Evolutionary conservation across 2,797 vertebrate species (phyloP).

Genomic region (Vespertilio murinus): DNA sequence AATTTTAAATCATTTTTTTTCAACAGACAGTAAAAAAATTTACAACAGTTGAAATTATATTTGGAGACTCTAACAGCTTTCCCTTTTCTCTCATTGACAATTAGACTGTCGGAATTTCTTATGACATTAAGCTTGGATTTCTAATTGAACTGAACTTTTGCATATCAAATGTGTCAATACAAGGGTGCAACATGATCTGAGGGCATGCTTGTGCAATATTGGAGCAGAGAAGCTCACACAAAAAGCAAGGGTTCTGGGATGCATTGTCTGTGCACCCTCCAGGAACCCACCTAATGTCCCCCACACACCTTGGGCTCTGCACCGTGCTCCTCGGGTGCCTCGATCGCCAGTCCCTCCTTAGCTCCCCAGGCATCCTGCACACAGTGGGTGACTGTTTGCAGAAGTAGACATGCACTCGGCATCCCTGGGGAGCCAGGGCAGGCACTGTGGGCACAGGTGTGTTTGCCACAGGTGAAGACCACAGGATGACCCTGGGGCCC

Average conservation of each 20-base stretch:
- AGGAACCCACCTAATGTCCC: background rate
- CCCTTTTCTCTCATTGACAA: constrained; percentile 50
- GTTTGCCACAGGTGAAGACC: background rate
- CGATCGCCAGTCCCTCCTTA: background rate
- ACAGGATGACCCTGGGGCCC: background rate
- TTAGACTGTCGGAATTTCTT: constrained; percentile 39
- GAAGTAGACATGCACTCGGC: background rate
- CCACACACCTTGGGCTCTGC: background rate
- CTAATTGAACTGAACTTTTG: constrained; percentile 57
- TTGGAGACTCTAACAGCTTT: constrained; percentile 49
- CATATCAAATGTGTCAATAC: constrained; percentile 1
- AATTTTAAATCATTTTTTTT: constrained; percentile 63
- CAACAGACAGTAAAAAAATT: constrained; percentile 50
- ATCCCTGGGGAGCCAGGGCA: background rate
- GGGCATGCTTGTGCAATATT: background rate
- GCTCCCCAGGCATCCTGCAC: too few species aligned
- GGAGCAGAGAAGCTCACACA: background rate
- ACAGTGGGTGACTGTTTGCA: background rate
- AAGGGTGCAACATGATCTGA: background rate
- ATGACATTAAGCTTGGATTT: constrained; percentile 40
- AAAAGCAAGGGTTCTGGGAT: background rate
- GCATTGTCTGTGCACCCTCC: background rate
- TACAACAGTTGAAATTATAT: constrained; percentile 52
- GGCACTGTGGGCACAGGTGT: too few species aligned
- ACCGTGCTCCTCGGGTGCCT: background rate